Conservation (phyloP, 2,888 invertebrate species). For the Drosophila neonasuta region DNA sequence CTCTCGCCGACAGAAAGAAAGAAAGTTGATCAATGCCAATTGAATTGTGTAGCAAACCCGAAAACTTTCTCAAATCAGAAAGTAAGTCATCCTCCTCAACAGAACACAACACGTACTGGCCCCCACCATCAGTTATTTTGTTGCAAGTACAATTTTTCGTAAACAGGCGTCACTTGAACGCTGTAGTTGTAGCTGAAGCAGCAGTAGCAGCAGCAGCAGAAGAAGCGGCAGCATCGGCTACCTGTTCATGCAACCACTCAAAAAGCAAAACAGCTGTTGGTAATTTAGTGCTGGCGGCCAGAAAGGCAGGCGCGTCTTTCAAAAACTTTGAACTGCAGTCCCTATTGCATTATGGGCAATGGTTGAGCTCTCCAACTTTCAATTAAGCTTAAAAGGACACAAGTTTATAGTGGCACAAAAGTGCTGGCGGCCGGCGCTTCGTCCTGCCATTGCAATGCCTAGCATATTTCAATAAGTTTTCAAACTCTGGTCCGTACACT, state of each 20-base stretch:
- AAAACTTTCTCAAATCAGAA: conserved; percentile 18
- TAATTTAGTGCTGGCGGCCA: conserved; percentile 61
- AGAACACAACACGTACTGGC: neutral
- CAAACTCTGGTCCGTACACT: conserved; percentile 59
- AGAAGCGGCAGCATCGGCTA: neutral
- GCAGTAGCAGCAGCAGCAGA: neutral
- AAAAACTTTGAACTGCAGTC: conserved; percentile 36
- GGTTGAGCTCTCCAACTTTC: conserved; percentile 57
- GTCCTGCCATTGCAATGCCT: conserved; percentile 27
- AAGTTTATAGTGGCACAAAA: conserved; percentile 55
- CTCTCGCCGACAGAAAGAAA: neutral
- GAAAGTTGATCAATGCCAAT: conserved; percentile 37
- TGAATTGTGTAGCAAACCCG: conserved; percentile 15
- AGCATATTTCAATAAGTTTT: conserved; percentile 76
- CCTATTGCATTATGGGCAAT: conserved; percentile 56
- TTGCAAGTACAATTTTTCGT: conserved; percentile 6
- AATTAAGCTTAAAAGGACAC: conserved; percentile 73
- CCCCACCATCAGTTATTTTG: no score
- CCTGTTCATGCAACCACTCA: conserved; percentile 31
- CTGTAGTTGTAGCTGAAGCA: neutral
- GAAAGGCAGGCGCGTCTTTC: conserved; percentile 33
- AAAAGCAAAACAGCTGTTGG: conserved; percentile 57
- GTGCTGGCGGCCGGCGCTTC: conserved; percentile 15
- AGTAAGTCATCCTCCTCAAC: neutral
- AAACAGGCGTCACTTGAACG: conserved; percentile 11